Evolutionary conservation across 2,888 invertebrate species (phyloP).

Genomic region (Pristionchus entomophagus): DNA sequence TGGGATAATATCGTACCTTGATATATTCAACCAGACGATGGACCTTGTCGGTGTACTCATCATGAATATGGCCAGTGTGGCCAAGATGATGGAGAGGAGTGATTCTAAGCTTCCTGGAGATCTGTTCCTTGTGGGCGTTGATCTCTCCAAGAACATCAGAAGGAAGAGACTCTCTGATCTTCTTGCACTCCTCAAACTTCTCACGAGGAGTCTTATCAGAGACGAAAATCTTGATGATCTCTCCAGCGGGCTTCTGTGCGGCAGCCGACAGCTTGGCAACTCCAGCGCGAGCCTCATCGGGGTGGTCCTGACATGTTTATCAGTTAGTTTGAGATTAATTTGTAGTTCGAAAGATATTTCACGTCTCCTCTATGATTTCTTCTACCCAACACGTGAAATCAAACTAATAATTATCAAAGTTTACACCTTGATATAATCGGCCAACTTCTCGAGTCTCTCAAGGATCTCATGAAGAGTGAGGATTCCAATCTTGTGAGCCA

Average conservation of each 20-base stretch:
- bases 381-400: no score
- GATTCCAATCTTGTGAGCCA: slow-evolving; percentile 31
- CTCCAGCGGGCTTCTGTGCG: slow-evolving; percentile 2
- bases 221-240: slow-evolving; percentile 18
- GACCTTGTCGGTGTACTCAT: slow-evolving; percentile 1
- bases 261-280: not conserved
- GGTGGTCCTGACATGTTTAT: not conserved
- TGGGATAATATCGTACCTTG: not conserved
- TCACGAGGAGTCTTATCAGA: slow-evolving; percentile 9
- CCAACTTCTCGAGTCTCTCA: slow-evolving; percentile 25
- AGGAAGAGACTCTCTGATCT: not conserved
- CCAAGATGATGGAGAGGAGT: not conserved
- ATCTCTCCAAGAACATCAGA: slow-evolving; percentile 13
- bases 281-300: not conserved
- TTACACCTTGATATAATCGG: not conserved
- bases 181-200: slow-evolving; percentile 4
- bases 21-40: slow-evolving; percentile 6
- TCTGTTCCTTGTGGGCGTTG: slow-evolving; percentile 8
- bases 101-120: slow-evolving; percentile 8
- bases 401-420: no score
- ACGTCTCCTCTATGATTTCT: no score
- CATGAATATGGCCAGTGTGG: not conserved
- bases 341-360: no score
- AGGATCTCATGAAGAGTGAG: slow-evolving; percentile 19
- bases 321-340: no score